Conservation (phyloP, 2,113 vertebrate species). For the Bufo gargarizans region DNA sequence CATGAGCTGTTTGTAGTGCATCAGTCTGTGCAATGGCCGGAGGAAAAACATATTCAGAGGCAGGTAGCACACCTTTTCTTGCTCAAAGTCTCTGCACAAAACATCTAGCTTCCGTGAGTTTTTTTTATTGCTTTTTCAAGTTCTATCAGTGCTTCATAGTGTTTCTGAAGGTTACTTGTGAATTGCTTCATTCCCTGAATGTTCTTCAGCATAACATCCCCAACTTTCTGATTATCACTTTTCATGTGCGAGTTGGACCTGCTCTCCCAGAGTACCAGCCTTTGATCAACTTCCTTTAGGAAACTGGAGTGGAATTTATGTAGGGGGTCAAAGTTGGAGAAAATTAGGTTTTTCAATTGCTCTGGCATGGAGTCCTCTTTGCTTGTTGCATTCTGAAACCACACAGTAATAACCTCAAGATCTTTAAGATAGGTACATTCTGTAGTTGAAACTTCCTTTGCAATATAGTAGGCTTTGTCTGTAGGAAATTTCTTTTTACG, state of each 20-base stretch:
- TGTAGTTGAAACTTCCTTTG: slow-evolving; percentile 91
- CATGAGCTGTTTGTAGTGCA: slow-evolving; percentile 97
- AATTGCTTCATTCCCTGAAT: slow-evolving; percentile 90
- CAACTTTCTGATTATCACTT: slow-evolving; percentile 93
- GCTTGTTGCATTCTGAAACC: slow-evolving; percentile 83
- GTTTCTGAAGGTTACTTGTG: slow-evolving; percentile 85
- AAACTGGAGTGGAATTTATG: slow-evolving; percentile 94
- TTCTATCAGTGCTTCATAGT: slow-evolving; percentile 85
- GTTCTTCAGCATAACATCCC: slow-evolving; percentile 94
- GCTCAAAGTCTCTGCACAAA: slow-evolving; percentile 92
- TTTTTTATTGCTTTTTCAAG: slow-evolving; percentile 86
- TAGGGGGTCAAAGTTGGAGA: slow-evolving; percentile 91
- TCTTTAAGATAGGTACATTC: slow-evolving; percentile 95
- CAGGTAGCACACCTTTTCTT: slow-evolving; percentile 96
- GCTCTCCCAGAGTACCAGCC: slow-evolving; percentile 93
- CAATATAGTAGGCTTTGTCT: slow-evolving; percentile 93
- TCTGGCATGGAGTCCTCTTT: slow-evolving; percentile 89
- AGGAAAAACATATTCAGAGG: slow-evolving; percentile 95
- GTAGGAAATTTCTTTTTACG: slow-evolving; percentile 91
- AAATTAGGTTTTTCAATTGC: slow-evolving; percentile 82
- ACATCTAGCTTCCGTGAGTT: slow-evolving; percentile 82
- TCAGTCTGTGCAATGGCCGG: slow-evolving; percentile 91
- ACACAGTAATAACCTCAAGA: slow-evolving; percentile 93
- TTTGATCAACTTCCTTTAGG: slow-evolving; percentile 95
- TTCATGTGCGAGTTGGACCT: slow-evolving; percentile 92